A percentile compares a stretch with the other conserved stretches of the same genome.
These are phyloP conservation scores for Macrotrachela quadricornifera DNA, from an alignment of 1,140 invertebrate species.

Conservation along the genomic window DNA sequence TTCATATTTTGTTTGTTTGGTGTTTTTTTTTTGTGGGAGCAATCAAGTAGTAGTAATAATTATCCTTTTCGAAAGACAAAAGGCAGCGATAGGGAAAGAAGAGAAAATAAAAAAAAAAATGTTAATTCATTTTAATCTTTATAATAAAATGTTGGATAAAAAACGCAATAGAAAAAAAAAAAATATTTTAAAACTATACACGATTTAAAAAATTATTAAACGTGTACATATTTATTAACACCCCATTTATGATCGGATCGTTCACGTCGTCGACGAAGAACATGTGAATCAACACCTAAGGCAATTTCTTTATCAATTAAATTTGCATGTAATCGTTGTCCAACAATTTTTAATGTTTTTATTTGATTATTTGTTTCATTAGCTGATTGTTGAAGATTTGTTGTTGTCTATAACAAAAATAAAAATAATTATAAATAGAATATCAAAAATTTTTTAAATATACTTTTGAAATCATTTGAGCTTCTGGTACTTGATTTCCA, in stretches of 20 bases:
- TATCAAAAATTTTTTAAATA: neutral
- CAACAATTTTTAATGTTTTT: constrained; percentile 3
- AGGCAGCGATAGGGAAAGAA: too few species aligned
- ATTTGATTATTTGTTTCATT: constrained; percentile 4
- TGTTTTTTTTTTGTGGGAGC: too few species aligned
- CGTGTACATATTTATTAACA: constrained; percentile 2
- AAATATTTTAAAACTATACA: too few species aligned
- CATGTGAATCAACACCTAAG: neutral
- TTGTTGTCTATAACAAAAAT: neutral
- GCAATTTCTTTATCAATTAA: constrained; percentile 1
- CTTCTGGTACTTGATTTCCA: constrained; percentile 27
- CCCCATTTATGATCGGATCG: constrained; percentile 5
- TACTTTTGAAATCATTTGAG: constrained; percentile 24
- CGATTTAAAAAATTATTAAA: too few species aligned
- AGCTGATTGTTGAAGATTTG: neutral
- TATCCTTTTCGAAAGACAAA: too few species aligned
- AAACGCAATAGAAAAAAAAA: too few species aligned
- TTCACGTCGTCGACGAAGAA: constrained; percentile 4
- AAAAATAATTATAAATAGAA: neutral
- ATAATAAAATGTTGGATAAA: too few species aligned
- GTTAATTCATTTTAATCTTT: too few species aligned
- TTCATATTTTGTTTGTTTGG: too few species aligned
- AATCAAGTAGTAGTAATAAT: too few species aligned
- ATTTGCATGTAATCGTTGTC: constrained; percentile 2
- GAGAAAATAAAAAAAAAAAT: too few species aligned